Percentiles rank a stretch among this genome's conserved stretches.
Evolutionary conservation across 1,140 invertebrate species (phyloP).

Genomic region (Papilio helenus): DNA sequence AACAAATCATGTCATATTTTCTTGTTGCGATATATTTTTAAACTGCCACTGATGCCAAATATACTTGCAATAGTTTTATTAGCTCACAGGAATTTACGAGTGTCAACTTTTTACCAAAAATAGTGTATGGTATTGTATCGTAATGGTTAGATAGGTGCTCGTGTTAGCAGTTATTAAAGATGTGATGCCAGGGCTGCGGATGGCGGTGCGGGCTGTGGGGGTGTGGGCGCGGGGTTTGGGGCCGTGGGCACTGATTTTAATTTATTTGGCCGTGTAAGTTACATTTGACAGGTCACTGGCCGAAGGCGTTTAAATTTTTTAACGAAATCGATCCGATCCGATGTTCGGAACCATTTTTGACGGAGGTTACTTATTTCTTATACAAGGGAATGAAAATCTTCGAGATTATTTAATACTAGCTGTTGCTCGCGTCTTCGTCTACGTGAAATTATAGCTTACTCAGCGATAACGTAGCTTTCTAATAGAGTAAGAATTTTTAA

Average conservation of each 20-base stretch:
- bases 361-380: too few species aligned
- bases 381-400: too few species aligned
- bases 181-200: background rate
- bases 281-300: too few species aligned
- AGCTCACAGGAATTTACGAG: background rate
- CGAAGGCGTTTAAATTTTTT: too few species aligned
- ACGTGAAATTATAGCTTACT: too few species aligned
- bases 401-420: too few species aligned
- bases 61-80: background rate
- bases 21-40: background rate
- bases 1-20: conserved; percentile 12
- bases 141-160: background rate
- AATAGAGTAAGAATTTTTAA: too few species aligned
- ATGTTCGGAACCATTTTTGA: too few species aligned
- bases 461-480: too few species aligned
- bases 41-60: background rate
- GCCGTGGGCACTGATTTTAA: conserved; percentile 27
- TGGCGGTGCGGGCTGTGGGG: background rate
- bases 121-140: background rate
- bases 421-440: too few species aligned
- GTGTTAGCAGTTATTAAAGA: conserved; percentile 10
- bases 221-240: background rate
- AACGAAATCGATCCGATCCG: too few species aligned
- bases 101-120: background rate
- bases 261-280: conserved; percentile 59